A percentile compares a stretch with the other conserved stretches of the same genome.
phyloP scores from a whole-genome alignment of 2,888 invertebrate species.

The Orthonychiurus folsomi region DNA sequence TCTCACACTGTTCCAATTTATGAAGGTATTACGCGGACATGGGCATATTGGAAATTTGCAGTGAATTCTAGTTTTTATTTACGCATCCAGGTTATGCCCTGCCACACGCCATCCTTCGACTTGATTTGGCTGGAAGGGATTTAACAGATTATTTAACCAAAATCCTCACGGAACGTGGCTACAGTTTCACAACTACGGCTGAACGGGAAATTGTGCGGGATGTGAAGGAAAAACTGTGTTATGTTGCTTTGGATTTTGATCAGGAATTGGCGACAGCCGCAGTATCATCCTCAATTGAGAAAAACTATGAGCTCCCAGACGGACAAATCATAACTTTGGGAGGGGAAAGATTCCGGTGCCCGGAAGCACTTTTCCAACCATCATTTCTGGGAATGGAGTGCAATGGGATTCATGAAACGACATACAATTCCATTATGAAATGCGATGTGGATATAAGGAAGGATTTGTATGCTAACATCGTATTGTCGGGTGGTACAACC shows the following conservation, averaged over 20 bases:
- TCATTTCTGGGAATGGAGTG: conserved; percentile 76
- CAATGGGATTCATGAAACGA: conserved; percentile 56
- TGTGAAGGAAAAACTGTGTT: conserved; percentile 90
- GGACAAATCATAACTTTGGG: conserved; percentile 80
- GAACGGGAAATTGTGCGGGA: conserved; percentile 85
- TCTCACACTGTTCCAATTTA: conserved; percentile 94
- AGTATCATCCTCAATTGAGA: conserved; percentile 73
- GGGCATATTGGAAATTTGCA: conserved; percentile 43
- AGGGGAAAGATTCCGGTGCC: conserved; percentile 84
- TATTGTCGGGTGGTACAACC: conserved; percentile 85
- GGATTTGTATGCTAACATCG: conserved; percentile 79
- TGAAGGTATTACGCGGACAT: too few species aligned
- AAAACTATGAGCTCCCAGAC: conserved; percentile 85
- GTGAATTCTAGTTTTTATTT: not conserved
- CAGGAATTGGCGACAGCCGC: conserved; percentile 92
- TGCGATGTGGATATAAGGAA: conserved; percentile 89
- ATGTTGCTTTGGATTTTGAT: conserved; percentile 87
- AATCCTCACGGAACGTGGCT: conserved; percentile 50
- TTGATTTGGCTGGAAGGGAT: conserved; percentile 86
- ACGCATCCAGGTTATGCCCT: conserved; percentile 62
- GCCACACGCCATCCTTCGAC: conserved; percentile 83
- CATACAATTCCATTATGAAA: conserved; percentile 61
- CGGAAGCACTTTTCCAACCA: conserved; percentile 59
- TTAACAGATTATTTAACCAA: conserved; percentile 84
- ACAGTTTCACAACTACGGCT: conserved; percentile 67